A percentile compares a stretch with the other conserved stretches of the same genome.
These are phyloP conservation scores for Pelodiscus sinensis DNA, from an alignment of 2,113 vertebrate genomes.

Conservation along the genomic window DNA sequence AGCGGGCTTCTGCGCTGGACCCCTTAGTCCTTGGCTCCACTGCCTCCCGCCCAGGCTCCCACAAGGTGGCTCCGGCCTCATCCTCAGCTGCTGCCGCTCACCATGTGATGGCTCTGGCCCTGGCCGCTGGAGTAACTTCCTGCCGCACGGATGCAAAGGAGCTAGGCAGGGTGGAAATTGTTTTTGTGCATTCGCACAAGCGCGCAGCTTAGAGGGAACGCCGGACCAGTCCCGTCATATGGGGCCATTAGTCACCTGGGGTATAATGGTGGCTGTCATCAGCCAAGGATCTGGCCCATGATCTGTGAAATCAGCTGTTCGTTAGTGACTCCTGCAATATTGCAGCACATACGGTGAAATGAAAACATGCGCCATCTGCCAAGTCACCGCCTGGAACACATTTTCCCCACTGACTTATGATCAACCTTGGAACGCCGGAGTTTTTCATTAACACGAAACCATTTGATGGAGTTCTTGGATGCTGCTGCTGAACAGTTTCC, in stretches of 20 bases:
- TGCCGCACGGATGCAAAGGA: no score
- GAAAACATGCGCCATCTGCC: conserved; percentile 13
- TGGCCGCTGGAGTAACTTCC: no score
- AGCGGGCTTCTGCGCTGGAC: no score
- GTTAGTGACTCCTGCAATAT: not conserved
- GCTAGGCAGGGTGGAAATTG: no score
- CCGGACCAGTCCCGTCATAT: not conserved
- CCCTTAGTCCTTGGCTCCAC: no score
- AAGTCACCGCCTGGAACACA: conserved; percentile 49
- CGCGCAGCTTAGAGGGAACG: no score
- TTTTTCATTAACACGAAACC: not conserved
- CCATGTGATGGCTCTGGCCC: no score
- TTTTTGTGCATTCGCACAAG: no score
- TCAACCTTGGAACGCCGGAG: not conserved
- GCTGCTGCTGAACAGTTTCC: not conserved
- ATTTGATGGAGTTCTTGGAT: not conserved
- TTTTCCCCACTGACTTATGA: conserved; percentile 25
- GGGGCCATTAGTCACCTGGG: not conserved
- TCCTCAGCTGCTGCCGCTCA: no score
- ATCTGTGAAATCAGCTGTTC: not conserved
- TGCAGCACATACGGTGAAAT: not conserved
- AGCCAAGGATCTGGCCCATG: not conserved
- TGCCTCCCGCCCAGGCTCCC: no score
- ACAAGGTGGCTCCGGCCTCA: no score
- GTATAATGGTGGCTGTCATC: not conserved